Evolutionary conservation across 1,140 invertebrate species (phyloP), one percentile per base, ranked within the genome.

Genomic region (Hylaeus anthracinus): DNA sequence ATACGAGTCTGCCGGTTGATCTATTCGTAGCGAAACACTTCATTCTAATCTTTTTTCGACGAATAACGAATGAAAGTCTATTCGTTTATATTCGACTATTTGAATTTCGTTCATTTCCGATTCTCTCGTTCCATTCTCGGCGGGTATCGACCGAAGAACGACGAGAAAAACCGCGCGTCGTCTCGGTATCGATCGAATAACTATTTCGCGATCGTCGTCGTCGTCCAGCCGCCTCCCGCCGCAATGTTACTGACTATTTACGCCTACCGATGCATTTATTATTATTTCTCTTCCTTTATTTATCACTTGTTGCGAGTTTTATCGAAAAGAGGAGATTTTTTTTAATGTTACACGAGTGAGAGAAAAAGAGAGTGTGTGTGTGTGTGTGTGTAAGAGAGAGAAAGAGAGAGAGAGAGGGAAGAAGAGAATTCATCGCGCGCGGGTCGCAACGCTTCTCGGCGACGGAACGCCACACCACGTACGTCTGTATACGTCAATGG

Each of bases 111-210:
- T 26, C 26, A 26, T 26, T 26, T 26, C 26, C 26, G 26, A 26
- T 26, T 26, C 26, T 26, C 26, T 26, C 26, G 26, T 26, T 26
- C 26, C 26, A 26, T 9, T 15, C 53, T 55, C 9, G 53, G 3
- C 15, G 14, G 14, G 12, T 41, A 37, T 14, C 39, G 61, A 64
- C 3, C 37, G 58, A 5, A 26, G 56, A 60, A 51, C 48, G 61
- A 64, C 14, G 74, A 65, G 81, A 15, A 71, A 58, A 58, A 26
- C 67, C 63, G 56, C 48, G 72, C 26, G 26, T 26, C 26, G 26
- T 74, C 37, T 53, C 15, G 43, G 37, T 60, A 56, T 82, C 83
- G 83, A 82, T 86, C 83, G 84, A 86, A 85, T 82, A 82, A 85
- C 64, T 86, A 82, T 86, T 85, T 86, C 74, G 79, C 83, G 66